phyloP scores from a whole-genome alignment of 2,113 vertebrate genomes.

The human region GRCh38 chr12:50837501-50838000 shows the following conservation, averaged over 20 bases:
- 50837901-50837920: too few species aligned
- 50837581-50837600: not conserved
- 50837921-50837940: too few species aligned
- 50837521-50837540: not conserved
- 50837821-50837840: too few species aligned
- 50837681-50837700: not conserved
- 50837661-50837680: not conserved
- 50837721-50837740: not conserved
- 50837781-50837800: too few species aligned
- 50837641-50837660: not conserved
- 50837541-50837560: not conserved
- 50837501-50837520: not conserved
- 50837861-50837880: too few species aligned
- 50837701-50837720: not conserved
- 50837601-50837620: not conserved
- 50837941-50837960: too few species aligned
- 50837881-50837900: too few species aligned
- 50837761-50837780: not conserved
- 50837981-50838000: too few species aligned
- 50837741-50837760: not conserved
- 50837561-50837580: not conserved
- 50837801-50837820: not conserved
- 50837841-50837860: too few species aligned
- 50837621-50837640: not conserved
- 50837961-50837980: too few species aligned